Percentiles rank a stretch among this genome's conserved stretches.
phyloP scores from a whole-genome alignment of 92 coral and sea anemone genomes.

The Zoanthus sociatus region DNA sequence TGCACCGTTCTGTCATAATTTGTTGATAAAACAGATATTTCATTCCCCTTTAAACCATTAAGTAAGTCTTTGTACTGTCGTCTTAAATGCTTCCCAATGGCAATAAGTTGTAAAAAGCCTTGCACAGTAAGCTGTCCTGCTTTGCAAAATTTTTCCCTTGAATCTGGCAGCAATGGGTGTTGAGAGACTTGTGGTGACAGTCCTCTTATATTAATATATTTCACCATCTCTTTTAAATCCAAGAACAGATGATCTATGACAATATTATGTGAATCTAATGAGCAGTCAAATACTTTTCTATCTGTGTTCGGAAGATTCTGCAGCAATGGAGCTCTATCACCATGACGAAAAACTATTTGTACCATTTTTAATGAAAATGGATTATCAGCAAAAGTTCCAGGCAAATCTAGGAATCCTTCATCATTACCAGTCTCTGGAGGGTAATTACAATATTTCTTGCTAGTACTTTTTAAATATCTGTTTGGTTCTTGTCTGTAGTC shows the following conservation, averaged over 20 bases:
- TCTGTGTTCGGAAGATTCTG: constrained; percentile 60
- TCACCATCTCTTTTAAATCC: constrained; percentile 54
- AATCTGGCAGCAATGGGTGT: constrained; percentile 40
- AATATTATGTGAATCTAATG: constrained; percentile 54
- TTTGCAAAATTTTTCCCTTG: constrained; percentile 51
- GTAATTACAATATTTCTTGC: constrained; percentile 76
- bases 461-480: constrained; percentile 28
- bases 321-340: constrained; percentile 81
- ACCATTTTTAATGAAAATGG: constrained; percentile 73
- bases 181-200: constrained; percentile 30
- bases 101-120: constrained; percentile 86
- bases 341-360: constrained; percentile 88
- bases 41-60: constrained; percentile 30
- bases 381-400: constrained; percentile 32
- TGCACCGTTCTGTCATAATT: constrained; percentile 77
- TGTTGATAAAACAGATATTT: constrained; percentile 79
- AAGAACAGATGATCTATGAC: constrained; percentile 58
- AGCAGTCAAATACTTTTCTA: constrained; percentile 68
- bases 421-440: constrained; percentile 72
- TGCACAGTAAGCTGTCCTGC: constrained; percentile 80
- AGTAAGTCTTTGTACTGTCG: constrained; percentile 68
- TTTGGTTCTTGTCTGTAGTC: constrained; percentile 23
- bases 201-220: constrained; percentile 36
- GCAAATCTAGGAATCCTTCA: constrained; percentile 66
- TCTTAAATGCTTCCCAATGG: constrained; percentile 76